Base-by-base conservation (phyloP, 2,797 vertebrate species). In the Dallia pectoralis region DNA sequence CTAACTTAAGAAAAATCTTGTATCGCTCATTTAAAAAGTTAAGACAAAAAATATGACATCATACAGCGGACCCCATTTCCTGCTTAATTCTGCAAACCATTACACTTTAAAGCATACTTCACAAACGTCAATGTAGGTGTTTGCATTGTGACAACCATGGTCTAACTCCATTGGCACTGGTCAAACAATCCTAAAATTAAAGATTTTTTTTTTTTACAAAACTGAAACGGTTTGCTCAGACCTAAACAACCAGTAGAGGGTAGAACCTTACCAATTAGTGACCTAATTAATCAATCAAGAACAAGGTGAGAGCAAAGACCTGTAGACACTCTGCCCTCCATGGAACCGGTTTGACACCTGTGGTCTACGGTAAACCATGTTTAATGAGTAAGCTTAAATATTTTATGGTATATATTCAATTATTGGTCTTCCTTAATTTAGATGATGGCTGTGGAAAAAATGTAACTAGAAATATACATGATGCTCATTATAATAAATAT, bases 131-230 rank as follows among this genome's bases (percentile, higher is more conserved):
- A 61, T 59, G 16, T n/a, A 61, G n/a, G 59, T 51, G 51, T 56
- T 4, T 27, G 14, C 47, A 36, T 3, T 25, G 81, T 75, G 73
- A 71, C 44, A 63, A 68, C 59, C 33, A 27, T 53, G 14, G 78
- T 71, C 33, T 44, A 61, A 69, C 71, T 25, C 51, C 71, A 75
- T 56, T 6, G 2, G 33, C 69, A 64, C 32, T 49, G 67, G 18
- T 51, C 68, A 56, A 70, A 74, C n/a, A 67, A 75, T 66, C 62
- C 56, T 71, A 48, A 75, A 77, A 44, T 44, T 74, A 70, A 62
- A 67, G 32, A 65, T 73, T 29, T 68, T 30, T 67, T 33, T 56
- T 27, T 76, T 29, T 67, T 78, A 32, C 71, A 0, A 6, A 56
- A 64, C n/a, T 61, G n/a, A 40, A 22, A 61, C 51, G 27, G 33